Conservation (phyloP, 2,113 vertebrate species). For the Nesoenas mayeri region DNA sequence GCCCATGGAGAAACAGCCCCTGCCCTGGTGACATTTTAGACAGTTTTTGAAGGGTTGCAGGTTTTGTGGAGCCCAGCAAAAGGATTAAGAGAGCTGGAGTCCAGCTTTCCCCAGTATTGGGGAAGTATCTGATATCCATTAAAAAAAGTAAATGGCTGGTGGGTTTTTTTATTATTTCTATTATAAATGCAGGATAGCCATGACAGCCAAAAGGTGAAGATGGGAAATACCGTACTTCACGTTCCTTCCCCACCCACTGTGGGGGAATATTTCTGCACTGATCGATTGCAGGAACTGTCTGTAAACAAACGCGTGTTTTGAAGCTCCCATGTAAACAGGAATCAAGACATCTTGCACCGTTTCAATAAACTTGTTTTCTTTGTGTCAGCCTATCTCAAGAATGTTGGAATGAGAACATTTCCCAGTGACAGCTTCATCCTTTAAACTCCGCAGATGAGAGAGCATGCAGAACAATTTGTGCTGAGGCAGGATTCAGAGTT, state of each 20-base stretch:
- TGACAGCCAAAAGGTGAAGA: background rate
- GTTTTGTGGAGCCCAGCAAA: background rate
- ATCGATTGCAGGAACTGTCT: background rate
- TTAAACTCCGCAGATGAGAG: background rate
- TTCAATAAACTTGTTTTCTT: background rate
- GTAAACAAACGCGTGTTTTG: background rate
- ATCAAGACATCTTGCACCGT: background rate
- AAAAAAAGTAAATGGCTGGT: background rate
- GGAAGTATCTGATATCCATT: background rate
- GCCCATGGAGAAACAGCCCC: background rate
- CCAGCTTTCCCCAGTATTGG: background rate
- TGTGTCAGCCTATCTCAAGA: background rate
- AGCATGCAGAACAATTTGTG: background rate
- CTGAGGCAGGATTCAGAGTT: constrained; percentile 43
- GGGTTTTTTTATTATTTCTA: background rate
- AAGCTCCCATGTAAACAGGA: background rate
- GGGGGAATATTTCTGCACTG: background rate
- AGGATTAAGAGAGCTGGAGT: background rate
- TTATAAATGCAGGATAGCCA: background rate
- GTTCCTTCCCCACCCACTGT: background rate
- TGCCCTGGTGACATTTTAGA: background rate
- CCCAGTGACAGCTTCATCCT: constrained; percentile 48
- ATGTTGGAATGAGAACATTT: background rate
- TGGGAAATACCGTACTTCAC: background rate
- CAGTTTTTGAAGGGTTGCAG: background rate